Base-by-base conservation (phyloP, 2,888 invertebrate genomes). In the Ligdia adustata region DNA sequence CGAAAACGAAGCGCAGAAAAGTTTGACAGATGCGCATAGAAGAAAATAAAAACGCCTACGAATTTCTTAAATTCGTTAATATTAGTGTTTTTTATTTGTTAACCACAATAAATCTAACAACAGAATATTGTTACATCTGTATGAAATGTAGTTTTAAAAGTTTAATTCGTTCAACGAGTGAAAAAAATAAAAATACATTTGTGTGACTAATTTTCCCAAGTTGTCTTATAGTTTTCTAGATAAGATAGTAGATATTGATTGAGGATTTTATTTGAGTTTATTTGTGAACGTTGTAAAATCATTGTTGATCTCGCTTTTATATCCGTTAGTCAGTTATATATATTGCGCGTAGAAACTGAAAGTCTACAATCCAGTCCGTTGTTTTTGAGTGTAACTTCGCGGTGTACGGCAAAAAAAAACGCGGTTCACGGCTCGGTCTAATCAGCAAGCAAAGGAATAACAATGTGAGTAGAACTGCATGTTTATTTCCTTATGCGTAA, bases 21-120 rank as follows among this genome's bases (percentile, higher is more conserved):
- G 61, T 51, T 68, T 79, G 79, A 77, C 79, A 79, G 77, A 71
- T 79, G 71, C 77, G 75, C 72, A 67, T 57, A 60, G 47, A 22
- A 32, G 24, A 32, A 39, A 29, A 50, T 60, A 52, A 57, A 65
- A 69, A 75, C 76, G 73, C 73, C 73, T 75, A 58, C 45, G 59
- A 56, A 55, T 26, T 11, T 11, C 22, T 16, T 9, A 12, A 37
- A 16, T 37, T 9, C 9, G 24, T 26, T 3, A 7, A 9, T 26
- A 27, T 1, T 34, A 14, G n/a, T 5, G 4, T 0, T 2, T 14
- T 22, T 22, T 14, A 34, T 9, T 22, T 22, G 9, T n/a, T n/a
- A 22, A 3, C 5, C n/a, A 4, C 13, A 3, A 6, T 22, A 7
- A n/a, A 9, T 14, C 13, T 22, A 13, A 12, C n/a, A 34, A 9